A percentile compares a stretch with the other conserved stretches of the same genome.
phyloP scores from a whole-genome alignment of 2,797 vertebrate genomes.

The Mallotus villosus region DNA sequence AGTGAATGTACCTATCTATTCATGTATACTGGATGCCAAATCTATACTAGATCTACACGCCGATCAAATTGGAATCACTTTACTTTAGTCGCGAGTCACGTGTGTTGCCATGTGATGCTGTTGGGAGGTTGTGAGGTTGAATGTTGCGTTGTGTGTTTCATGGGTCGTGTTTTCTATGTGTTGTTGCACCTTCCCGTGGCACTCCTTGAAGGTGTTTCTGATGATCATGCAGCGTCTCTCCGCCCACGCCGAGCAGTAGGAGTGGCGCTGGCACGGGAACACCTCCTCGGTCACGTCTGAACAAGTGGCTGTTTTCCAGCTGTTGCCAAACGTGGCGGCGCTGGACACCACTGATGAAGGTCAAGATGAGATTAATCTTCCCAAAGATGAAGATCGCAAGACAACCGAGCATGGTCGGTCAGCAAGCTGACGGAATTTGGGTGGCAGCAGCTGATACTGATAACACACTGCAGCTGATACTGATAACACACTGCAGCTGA shows the following conservation, averaged over 20 bases:
- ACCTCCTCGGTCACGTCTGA: constrained; percentile 69
- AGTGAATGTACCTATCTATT: too few relatives aligned
- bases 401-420: too few relatives aligned
- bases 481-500: too few relatives aligned
- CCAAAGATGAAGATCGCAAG: background rate
- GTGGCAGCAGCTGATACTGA: background rate
- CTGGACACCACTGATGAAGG: constrained; percentile 38
- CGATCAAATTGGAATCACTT: too few relatives aligned
- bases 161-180: background rate
- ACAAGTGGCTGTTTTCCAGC: constrained; percentile 79
- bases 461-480: too few relatives aligned
- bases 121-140: too few relatives aligned
- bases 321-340: constrained; percentile 71
- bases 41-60: too few relatives aligned
- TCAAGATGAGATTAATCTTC: too few relatives aligned
- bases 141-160: background rate
- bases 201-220: constrained; percentile 72
- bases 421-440: too few relatives aligned
- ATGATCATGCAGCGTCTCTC: constrained; percentile 80
- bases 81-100: too few relatives aligned
- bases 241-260: constrained; percentile 82
- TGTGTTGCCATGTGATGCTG: too few relatives aligned
- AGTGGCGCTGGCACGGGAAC: constrained; percentile 80
- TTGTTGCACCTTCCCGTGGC: constrained; percentile 75
- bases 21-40: too few relatives aligned